These are phyloP conservation scores for Phylloscopus whistleri DNA, from an alignment of 2,113 vertebrate species.

Conservation along the genomic window DNA sequence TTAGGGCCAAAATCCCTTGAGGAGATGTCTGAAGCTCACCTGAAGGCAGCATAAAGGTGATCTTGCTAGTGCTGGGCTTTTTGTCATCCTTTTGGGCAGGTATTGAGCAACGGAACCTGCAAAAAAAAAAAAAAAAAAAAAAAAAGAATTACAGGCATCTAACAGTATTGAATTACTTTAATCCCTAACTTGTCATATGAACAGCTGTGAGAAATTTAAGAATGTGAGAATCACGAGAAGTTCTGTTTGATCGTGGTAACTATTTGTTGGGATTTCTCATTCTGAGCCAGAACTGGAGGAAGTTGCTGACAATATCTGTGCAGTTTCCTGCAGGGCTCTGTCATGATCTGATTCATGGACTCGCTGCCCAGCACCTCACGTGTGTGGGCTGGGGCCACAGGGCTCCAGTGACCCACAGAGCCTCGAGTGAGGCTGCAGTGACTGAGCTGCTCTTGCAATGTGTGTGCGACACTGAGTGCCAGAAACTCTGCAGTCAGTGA, in stretches of 20 bases:
- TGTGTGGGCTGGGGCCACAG: background rate
- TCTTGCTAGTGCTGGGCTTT: constrained; percentile 71
- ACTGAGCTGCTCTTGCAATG: background rate
- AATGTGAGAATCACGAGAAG: background rate
- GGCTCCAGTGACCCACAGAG: background rate
- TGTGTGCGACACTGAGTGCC: background rate
- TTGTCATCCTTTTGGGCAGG: constrained; percentile 63
- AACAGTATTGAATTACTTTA: background rate
- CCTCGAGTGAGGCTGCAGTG: background rate
- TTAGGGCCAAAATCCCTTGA: background rate
- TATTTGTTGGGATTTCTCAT: background rate
- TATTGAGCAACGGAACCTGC: constrained; percentile 65
- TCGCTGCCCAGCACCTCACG: fast-evolving
- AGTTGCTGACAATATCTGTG: background rate
- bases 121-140: background rate
- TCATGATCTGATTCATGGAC: background rate
- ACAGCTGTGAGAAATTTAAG: background rate
- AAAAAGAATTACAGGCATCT: background rate
- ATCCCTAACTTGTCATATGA: background rate
- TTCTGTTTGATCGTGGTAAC: background rate
- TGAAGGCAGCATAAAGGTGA: constrained; percentile 67
- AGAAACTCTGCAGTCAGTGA: background rate
- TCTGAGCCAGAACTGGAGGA: background rate
- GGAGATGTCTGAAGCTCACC: constrained; percentile 46
- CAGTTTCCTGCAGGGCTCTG: background rate